phyloP scores from a whole-genome alignment of 2,888 invertebrate species.

The Brenthis hecate region DNA sequence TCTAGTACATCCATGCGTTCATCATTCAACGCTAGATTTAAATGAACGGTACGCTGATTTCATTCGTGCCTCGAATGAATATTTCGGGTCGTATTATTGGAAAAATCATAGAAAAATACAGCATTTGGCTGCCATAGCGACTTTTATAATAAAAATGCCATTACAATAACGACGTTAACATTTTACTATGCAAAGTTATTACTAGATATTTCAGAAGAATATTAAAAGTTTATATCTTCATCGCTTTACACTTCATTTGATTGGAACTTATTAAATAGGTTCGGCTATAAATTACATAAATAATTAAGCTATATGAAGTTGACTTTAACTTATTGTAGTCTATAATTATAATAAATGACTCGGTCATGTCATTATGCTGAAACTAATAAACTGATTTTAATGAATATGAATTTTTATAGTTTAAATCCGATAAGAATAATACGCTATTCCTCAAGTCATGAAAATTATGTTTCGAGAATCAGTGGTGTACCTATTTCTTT shows the following conservation, averaged over 20 bases:
- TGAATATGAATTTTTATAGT: slow-evolving; percentile 18
- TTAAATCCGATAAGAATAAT: slow-evolving; percentile 20
- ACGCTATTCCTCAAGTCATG: slow-evolving; percentile 19
- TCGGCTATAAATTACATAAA: slow-evolving; percentile 20
- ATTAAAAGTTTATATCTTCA: slow-evolving; percentile 35
- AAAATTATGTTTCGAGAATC: slow-evolving; percentile 4
- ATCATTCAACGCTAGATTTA: slow-evolving; percentile 16
- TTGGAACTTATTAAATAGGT: slow-evolving; percentile 35
- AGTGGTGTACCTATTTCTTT: slow-evolving; percentile 1
- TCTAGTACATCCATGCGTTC: slow-evolving; percentile 8
- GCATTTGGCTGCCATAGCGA: slow-evolving; percentile 29
- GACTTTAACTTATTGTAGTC: slow-evolving; percentile 19
- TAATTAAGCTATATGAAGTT: slow-evolving; percentile 18
- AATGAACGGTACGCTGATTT: slow-evolving; percentile 22
- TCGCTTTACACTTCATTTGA: slow-evolving; percentile 34
- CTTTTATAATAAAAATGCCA: slow-evolving; percentile 27
- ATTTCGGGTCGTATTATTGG: slow-evolving; percentile 40
- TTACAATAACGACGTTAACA: slow-evolving; percentile 18
- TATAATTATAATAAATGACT: slow-evolving; percentile 19
- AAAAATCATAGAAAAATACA: slow-evolving; percentile 13
- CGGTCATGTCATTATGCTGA: slow-evolving; percentile 11
- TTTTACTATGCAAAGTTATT: slow-evolving; percentile 27
- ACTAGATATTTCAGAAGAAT: slow-evolving; percentile 24
- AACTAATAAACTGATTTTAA: slow-evolving; percentile 22
- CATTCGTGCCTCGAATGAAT: slow-evolving; percentile 33